Base-by-base conservation (phyloP, 2,113 vertebrate species). In the Nerophis ophidion region DNA sequence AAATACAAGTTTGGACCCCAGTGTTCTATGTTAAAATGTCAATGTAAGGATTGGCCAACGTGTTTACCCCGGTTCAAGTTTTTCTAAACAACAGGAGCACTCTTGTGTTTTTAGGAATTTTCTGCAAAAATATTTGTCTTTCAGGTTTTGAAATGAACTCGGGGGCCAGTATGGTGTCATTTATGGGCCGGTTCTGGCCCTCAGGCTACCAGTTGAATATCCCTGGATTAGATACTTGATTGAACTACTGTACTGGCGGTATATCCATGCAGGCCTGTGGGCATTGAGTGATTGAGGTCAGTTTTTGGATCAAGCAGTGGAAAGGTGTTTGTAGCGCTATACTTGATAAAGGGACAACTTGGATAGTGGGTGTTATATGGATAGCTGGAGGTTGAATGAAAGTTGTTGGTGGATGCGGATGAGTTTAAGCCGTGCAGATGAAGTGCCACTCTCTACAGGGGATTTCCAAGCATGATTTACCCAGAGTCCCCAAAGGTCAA, bases 401-500 rank as follows among this genome's bases (percentile, higher is more conserved):
- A 72, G 68, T 79, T 75, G 72, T 72, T 47, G 71, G 75, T 66
- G 67, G 63, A 63, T 55, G 72, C 58, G 74, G 63, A 63, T 5
- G 11, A 64, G 48, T 65, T 19, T 68, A 76, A 75, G 61, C 78
- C 65, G 56, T 63, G 63, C 67, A 66, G 74, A 79, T 72, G 67
- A 77, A 79, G 66, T 76, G 62, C 50, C 65, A 69, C 63, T 71
- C 63, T 69, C 66, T 72, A 61, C 55, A 33, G 76, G 73, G 76
- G 74, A 69, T 77, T 82, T 77, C 66, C 73, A 75, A 65, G 69
- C 68, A 63, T 53, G 69, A 51, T 75, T 77, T 77, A 75, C 51
- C 65, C 65, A 48, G 70, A 68, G 62, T 66, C 7, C 47, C 52
- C 44, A 68, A 71, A 76, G 80, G 81, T 86, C 77, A 85, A 77